Percentiles rank a stretch among this genome's conserved stretches.
These are phyloP conservation scores for Archips xylosteana DNA, from an alignment of 2,888 invertebrate genomes.

Conservation along the genomic window DNA sequence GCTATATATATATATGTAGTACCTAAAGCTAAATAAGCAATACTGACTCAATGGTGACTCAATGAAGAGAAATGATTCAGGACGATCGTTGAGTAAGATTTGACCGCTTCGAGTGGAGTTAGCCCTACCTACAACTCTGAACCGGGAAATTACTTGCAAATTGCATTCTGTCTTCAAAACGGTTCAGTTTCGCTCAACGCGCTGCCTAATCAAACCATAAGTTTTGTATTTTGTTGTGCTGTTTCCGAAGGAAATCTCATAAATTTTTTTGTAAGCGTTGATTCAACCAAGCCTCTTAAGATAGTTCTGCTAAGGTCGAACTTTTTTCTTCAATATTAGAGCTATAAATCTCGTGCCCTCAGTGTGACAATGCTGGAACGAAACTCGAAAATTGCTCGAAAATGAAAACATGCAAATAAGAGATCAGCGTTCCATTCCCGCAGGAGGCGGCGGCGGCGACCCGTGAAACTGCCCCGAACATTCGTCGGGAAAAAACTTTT, in stretches of 20 bases:
- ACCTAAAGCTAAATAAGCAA: not conserved
- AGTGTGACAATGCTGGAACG: constrained; percentile 44
- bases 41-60: not conserved
- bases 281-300: not conserved
- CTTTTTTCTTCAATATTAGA: constrained; percentile 43
- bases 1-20: not conserved
- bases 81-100: not conserved
- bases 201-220: not conserved
- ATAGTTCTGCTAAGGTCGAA: constrained; percentile 1
- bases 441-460: constrained; percentile 43
- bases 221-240: not conserved
- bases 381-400: constrained; percentile 46
- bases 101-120: constrained; percentile 6
- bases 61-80: not conserved
- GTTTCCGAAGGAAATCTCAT: not conserved
- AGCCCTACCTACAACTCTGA: not conserved
- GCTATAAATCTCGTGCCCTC: constrained; percentile 52
- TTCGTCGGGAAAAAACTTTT: constrained; percentile 34
- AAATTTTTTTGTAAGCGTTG: not conserved
- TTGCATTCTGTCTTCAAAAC: not conserved
- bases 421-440: constrained; percentile 45
- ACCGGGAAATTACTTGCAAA: constrained; percentile 2
- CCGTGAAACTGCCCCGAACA: constrained; percentile 46
- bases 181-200: not conserved
- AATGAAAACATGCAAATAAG: constrained; percentile 55